These are phyloP conservation scores for Heliconius himera DNA, from an alignment of 1,140 invertebrate species.

Conservation along the genomic window DNA sequence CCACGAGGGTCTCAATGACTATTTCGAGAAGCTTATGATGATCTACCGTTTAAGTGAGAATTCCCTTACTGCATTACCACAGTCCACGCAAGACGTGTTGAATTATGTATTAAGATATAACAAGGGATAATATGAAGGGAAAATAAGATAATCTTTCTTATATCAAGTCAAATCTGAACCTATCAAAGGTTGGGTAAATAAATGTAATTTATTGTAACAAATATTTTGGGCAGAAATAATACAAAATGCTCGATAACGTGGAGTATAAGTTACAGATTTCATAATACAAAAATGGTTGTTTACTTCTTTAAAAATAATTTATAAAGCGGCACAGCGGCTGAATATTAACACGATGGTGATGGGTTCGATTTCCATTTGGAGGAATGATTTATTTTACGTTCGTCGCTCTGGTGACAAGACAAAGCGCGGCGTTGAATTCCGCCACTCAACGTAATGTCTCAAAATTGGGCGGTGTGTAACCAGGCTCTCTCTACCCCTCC, in stretches of 20 bases:
- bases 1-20: too few relatives aligned
- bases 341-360: too few relatives aligned
- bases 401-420: background rate
- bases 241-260: background rate
- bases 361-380: too few relatives aligned
- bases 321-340: background rate
- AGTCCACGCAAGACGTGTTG: background rate
- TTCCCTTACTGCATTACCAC: background rate
- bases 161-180: background rate
- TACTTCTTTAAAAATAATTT: background rate
- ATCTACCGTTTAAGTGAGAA: background rate
- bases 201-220: background rate
- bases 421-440: background rate
- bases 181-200: background rate
- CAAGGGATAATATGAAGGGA: background rate
- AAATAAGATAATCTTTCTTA: constrained; percentile 7
- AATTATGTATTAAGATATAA: background rate
- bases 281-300: background rate
- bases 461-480: background rate
- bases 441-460: background rate
- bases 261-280: background rate
- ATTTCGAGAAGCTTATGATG: background rate
- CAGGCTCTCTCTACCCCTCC: too few relatives aligned
- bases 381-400: too few relatives aligned
- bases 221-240: background rate